These are phyloP conservation scores for Drosophila bocqueti DNA, from an alignment of 1,140 invertebrate genomes.

Conservation along the genomic window DNA sequence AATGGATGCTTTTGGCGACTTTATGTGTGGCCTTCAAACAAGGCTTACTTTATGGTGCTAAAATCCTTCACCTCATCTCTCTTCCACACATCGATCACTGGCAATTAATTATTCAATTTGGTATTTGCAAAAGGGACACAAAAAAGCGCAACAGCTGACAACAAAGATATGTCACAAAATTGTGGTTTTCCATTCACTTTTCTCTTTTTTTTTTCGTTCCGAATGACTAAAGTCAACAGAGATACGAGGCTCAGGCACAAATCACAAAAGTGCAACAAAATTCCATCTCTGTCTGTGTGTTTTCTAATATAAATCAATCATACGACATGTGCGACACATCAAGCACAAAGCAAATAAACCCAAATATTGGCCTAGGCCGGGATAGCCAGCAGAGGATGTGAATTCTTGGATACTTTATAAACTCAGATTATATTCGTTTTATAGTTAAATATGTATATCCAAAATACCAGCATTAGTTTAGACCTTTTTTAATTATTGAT, in stretches of 20 bases:
- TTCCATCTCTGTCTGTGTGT: slow-evolving; percentile 11
- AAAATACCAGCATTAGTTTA: too few species aligned
- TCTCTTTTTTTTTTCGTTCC: neutral
- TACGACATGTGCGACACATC: slow-evolving; percentile 62
- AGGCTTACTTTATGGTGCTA: neutral
- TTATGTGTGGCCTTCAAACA: neutral
- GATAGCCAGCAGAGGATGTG: neutral
- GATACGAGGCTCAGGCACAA: slow-evolving; percentile 4
- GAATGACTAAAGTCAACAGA: slow-evolving; percentile 3
- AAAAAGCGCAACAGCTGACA: slow-evolving; percentile 38
- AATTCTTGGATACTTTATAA: neutral
- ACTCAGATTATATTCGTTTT: neutral
- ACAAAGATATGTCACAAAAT: slow-evolving; percentile 6
- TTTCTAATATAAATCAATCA: slow-evolving; percentile 72
- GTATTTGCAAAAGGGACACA: neutral
- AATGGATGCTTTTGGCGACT: neutral
- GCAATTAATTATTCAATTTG: slow-evolving; percentile 49
- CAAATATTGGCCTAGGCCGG: slow-evolving; percentile 8
- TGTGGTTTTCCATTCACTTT: slow-evolving; percentile 20
- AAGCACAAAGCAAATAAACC: slow-evolving; percentile 42
- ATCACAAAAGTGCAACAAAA: slow-evolving; percentile 49
- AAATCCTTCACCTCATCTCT: neutral
- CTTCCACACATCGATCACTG: slow-evolving; percentile 42
- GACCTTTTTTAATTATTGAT: too few species aligned
- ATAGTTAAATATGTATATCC: neutral